Conservation (phyloP, 2,797 vertebrate species). For the Denticeps clupeoides region DNA sequence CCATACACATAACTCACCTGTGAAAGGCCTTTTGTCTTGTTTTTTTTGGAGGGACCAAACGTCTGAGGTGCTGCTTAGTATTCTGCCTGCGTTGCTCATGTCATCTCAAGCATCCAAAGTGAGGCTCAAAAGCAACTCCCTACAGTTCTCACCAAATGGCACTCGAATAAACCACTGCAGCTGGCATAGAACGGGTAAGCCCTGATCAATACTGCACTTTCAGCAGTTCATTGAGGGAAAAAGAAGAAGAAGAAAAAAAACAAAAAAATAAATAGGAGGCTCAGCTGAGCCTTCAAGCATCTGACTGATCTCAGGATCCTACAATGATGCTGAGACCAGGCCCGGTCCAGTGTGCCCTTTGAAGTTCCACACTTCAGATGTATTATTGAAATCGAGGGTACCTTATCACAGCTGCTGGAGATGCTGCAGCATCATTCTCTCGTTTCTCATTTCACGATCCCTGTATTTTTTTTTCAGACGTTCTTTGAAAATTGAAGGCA, state of each 20-base stretch:
- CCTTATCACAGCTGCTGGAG: constrained; percentile 1
- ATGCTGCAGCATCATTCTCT: neutral
- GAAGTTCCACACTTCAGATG: constrained; percentile 18
- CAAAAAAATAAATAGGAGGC: no score
- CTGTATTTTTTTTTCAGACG: neutral
- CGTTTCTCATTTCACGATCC: neutral
- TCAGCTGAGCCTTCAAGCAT: no score
- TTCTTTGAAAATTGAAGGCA: no score
- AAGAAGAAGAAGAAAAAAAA: neutral
- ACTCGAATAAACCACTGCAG: neutral
- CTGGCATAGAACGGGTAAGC: constrained; percentile 10
- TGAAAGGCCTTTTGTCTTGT: neutral
- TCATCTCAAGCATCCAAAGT: no score
- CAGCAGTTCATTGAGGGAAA: no score
- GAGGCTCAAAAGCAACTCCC: no score
- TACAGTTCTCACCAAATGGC: no score
- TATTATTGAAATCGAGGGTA: constrained; percentile 14
- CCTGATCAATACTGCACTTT: no score
- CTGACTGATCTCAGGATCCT: no score
- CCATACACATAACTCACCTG: constrained; percentile 29
- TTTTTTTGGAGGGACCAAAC: neutral
- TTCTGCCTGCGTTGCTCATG: constrained; percentile 10
- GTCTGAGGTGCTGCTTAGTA: constrained; percentile 26
- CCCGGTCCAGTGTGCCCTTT: constrained; percentile 17
- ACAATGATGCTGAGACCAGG: constrained; percentile 14